Base-by-base conservation (phyloP, 2,888 invertebrate genomes). In the Mesorhabditis spiculigera region DNA sequence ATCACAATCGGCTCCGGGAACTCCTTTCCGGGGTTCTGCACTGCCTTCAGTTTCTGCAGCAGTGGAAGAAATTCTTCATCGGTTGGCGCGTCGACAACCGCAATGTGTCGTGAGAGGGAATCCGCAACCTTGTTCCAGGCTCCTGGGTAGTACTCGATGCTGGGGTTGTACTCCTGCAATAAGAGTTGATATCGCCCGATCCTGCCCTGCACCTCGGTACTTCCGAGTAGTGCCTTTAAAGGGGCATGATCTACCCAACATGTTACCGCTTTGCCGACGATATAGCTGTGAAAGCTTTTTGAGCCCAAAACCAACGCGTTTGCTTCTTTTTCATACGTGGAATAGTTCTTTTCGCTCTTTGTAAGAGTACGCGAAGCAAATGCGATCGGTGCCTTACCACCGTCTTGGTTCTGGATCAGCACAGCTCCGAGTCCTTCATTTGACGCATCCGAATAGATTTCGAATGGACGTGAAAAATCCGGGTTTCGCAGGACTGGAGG, bases 391-490 rank as follows among this genome's bases (percentile, higher is more conserved):
- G 44, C 43, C 13, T 28, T 28, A 1, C 42, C 42, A 58, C 66
- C 58, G 6, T 45, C 44, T 5, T 42, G 13, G n/a, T 68, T 42
- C 44, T 69, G 69, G 10, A 58, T 6, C 13, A 69, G 45, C 6
- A 69, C 44, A 6, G 45, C 66, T 28, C 13, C 69, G 8, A 69
- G 41, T 3, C 66, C 69, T 41, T 5, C 5, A 8, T 45, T 50
- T 16, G 58, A 58, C 4, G 69, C 71, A 50, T 71, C 71, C 1
- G 66, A 66, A 13, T 66, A 50, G 66, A 71, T 65, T 10, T 6
- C 13, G 58, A 64, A 71, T 41, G 68, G 68, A 3, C 28, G 28
- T 28, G 28, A 28, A 28, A 43, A 16, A 43, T 6, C 68, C 68
- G 5, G 63, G 42, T 45, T 50, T 50, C 64, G 64, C 10, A 63